Conservation (phyloP, 2,797 vertebrate species). For the Notolepis coatsorum region DNA sequence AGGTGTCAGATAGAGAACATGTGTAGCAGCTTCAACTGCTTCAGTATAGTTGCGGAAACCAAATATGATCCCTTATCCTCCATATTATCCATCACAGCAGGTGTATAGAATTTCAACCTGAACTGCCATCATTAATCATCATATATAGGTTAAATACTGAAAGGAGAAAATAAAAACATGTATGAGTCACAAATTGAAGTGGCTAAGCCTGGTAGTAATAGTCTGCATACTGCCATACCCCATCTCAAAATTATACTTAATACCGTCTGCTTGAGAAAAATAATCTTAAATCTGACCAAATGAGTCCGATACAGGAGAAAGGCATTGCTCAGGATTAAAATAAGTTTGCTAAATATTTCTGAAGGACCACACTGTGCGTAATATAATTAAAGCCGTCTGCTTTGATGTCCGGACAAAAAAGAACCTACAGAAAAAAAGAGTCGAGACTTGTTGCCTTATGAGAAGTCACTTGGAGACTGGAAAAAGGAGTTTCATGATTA, state of each 20-base stretch:
- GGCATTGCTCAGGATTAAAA: neutral
- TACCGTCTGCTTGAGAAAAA: conserved; percentile 5
- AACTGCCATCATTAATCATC: no score
- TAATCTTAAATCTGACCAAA: neutral
- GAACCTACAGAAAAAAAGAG: neutral
- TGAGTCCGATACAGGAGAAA: neutral
- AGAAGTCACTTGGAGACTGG: neutral
- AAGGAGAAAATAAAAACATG: neutral
- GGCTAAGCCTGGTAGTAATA: conserved; percentile 4
- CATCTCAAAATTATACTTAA: neutral
- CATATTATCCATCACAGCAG: no score
- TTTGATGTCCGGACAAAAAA: neutral
- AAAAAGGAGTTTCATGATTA: neutral
- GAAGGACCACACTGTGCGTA: neutral
- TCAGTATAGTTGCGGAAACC: no score
- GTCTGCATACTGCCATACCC: neutral
- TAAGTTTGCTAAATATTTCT: neutral
- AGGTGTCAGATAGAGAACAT: neutral
- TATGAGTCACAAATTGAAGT: neutral
- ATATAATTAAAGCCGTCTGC: neutral
- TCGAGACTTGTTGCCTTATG: neutral
- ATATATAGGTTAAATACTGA: no score
- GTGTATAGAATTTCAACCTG: no score
- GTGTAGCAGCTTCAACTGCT: no score
- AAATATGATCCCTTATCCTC: no score